phyloP scores from a whole-genome alignment of 1,140 invertebrate species.

The Helicoverpa zea region DNA sequence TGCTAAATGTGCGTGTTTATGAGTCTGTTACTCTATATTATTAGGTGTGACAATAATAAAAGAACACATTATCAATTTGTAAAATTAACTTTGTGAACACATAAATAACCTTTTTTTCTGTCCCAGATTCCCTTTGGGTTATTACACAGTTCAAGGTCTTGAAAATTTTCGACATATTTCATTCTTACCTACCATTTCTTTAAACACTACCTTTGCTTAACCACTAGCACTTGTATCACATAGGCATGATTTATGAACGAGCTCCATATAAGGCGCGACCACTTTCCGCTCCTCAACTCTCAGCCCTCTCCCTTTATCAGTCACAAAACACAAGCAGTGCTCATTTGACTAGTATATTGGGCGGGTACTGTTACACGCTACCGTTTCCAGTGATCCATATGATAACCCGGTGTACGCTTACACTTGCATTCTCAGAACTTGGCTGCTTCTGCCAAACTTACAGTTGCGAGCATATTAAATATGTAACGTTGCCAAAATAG shows the following conservation, averaged over 20 bases:
- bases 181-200: background rate
- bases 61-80: too few relatives aligned
- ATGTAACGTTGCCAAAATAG: constrained; percentile 34
- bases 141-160: background rate
- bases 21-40: background rate
- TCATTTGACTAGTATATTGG: constrained; percentile 56
- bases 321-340: constrained; percentile 76
- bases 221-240: too few relatives aligned
- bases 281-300: constrained; percentile 18
- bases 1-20: too few relatives aligned
- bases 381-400: constrained; percentile 68
- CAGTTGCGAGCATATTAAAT: constrained; percentile 31
- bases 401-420: constrained; percentile 58
- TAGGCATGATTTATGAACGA: too few relatives aligned
- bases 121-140: too few relatives aligned
- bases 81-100: too few relatives aligned
- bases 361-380: constrained; percentile 69
- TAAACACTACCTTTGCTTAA: background rate
- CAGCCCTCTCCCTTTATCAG: constrained; percentile 62
- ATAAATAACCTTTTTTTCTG: too few relatives aligned
- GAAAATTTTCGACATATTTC: too few relatives aligned
- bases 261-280: too few relatives aligned
- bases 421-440: constrained; percentile 58
- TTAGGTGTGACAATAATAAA: too few relatives aligned
- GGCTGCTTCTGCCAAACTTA: constrained; percentile 50